phyloP scores from a whole-genome alignment of 2,113 vertebrate species.

The Suncus etruscus region DNA sequence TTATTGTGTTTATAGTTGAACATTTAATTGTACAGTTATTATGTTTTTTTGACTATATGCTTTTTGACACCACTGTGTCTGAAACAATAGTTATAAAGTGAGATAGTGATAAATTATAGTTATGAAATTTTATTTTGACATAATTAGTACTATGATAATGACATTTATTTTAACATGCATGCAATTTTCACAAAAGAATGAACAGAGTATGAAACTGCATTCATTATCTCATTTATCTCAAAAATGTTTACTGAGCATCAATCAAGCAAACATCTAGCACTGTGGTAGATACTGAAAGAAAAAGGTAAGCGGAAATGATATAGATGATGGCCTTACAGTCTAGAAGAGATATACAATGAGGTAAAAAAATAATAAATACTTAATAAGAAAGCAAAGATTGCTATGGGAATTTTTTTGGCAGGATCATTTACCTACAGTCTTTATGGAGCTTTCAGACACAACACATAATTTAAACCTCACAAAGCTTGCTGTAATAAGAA shows the following conservation, averaged over 20 bases:
- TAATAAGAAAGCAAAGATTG: not conserved
- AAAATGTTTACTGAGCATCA: not conserved
- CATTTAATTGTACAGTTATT: constrained; percentile 7
- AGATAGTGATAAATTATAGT: not conserved
- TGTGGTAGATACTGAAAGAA: not conserved
- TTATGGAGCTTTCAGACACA: not conserved
- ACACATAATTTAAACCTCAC: not conserved
- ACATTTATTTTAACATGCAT: not conserved
- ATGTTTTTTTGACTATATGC: not conserved
- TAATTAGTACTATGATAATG: constrained; percentile 1
- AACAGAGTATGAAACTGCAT: not conserved
- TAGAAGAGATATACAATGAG: not conserved
- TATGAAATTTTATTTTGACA: not conserved
- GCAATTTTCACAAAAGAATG: constrained; percentile 29
- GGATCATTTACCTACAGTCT: not conserved
- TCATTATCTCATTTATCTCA: not conserved
- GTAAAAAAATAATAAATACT: not conserved
- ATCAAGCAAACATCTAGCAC: not conserved
- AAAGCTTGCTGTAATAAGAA: not conserved
- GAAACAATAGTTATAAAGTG: constrained; percentile 1
- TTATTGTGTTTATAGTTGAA: not conserved
- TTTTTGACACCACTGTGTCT: not conserved
- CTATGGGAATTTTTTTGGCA: not conserved
- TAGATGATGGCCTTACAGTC: not conserved
- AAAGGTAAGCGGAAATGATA: not conserved